These are phyloP conservation scores for Bovichtus variegatus DNA, from an alignment of 2,797 vertebrate genomes.

Conservation along the genomic window DNA sequence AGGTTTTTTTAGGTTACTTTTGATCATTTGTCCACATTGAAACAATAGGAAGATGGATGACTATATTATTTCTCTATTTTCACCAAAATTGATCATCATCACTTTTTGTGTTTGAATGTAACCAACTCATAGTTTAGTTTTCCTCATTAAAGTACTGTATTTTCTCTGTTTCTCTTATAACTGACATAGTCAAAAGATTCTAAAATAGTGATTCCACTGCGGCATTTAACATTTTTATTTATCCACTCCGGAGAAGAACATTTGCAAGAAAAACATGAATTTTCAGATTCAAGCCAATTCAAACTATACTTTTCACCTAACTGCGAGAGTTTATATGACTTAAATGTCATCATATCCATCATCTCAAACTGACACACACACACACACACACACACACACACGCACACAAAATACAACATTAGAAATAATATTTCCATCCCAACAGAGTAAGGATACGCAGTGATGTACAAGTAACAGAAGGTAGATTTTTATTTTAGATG, in stretches of 20 bases:
- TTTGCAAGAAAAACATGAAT: not conserved
- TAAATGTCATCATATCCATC: no score
- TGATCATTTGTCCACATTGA: not conserved
- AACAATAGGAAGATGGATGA: not conserved
- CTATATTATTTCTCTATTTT: not conserved
- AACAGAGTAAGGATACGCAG: not conserved
- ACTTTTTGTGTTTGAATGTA: not conserved
- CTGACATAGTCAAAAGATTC: not conserved
- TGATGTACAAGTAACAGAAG: not conserved
- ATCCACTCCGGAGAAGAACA: not conserved
- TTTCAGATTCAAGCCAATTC: not conserved
- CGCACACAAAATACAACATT: no score
- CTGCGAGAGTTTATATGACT: no score
- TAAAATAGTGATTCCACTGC: not conserved
- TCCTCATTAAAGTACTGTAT: not conserved
- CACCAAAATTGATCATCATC: not conserved
- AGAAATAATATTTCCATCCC: not conserved
- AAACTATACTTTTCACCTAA: not conserved
- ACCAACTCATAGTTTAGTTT: not conserved
- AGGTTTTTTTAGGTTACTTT: not conserved
- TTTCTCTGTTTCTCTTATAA: not conserved
- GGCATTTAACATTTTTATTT: not conserved
- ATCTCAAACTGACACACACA: no score
- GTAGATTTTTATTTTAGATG: not conserved
- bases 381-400: no score